Evolutionary conservation across 2,888 invertebrate species (phyloP).

Genomic region (Cynaeus angustus): DNA sequence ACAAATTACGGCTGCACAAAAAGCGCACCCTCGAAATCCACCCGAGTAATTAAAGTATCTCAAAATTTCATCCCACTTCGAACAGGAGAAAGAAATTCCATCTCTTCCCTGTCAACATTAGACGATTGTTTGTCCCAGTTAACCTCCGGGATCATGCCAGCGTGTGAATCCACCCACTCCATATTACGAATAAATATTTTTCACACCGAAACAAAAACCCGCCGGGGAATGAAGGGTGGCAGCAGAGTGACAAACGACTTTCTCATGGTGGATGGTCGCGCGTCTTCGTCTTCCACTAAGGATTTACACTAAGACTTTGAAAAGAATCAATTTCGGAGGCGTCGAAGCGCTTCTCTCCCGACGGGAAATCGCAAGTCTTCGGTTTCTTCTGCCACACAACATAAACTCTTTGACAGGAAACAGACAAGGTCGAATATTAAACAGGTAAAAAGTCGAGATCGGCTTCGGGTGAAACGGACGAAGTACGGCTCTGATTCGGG

Average conservation of each 20-base stretch:
- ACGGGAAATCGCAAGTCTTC: slow-evolving; percentile 33
- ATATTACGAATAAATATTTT: slow-evolving; percentile 46
- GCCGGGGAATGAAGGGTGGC: slow-evolving; percentile 53
- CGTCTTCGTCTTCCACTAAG: slow-evolving; percentile 56
- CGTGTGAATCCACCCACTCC: slow-evolving; percentile 20
- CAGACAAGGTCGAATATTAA: slow-evolving; percentile 42
- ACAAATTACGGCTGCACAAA: slow-evolving; percentile 6
- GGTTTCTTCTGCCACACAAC: slow-evolving; percentile 11
- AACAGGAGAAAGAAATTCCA: too few relatives aligned
- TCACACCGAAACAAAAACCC: slow-evolving; percentile 52
- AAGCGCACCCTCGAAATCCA: too few relatives aligned
- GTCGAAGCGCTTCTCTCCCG: slow-evolving; percentile 56
- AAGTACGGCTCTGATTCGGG: not conserved
- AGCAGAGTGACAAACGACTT: slow-evolving; percentile 61
- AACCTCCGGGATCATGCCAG: slow-evolving; percentile 9
- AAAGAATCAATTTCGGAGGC: slow-evolving; percentile 61
- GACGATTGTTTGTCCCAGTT: slow-evolving; percentile 18
- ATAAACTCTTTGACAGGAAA: slow-evolving; percentile 37
- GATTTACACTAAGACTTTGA: slow-evolving; percentile 59
- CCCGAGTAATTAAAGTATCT: too few relatives aligned
- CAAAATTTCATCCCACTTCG: too few relatives aligned
- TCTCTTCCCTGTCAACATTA: slow-evolving; percentile 11
- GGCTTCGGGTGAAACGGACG: not conserved
- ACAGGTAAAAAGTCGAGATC: slow-evolving; percentile 17
- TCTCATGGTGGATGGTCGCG: slow-evolving; percentile 54